A percentile compares a stretch with the other conserved stretches of the same genome.
Evolutionary conservation across 92 coral and sea anemone genomes (phyloP).

Genomic region (Heteractis magnifica): DNA sequence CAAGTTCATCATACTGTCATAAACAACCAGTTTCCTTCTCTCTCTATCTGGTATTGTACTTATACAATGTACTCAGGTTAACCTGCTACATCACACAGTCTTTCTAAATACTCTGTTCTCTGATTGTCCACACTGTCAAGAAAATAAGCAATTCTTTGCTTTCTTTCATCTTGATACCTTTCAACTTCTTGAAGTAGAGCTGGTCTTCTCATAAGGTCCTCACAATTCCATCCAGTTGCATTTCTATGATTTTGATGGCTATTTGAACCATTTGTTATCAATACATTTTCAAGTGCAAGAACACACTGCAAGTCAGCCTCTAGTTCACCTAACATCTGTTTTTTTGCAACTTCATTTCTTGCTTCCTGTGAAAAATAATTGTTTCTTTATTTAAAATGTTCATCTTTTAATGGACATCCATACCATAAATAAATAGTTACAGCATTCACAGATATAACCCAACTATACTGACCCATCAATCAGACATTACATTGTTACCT

Average conservation of each 20-base stretch:
- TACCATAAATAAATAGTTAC: no score
- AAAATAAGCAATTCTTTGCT: constrained; percentile 64
- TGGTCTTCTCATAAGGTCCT: constrained; percentile 61
- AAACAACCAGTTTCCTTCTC: no score
- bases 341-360: constrained; percentile 39
- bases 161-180: constrained; percentile 48
- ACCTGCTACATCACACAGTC: constrained; percentile 30
- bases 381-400: background rate
- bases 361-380: constrained; percentile 50
- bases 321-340: constrained; percentile 58
- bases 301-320: constrained; percentile 75
- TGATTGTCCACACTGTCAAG: constrained; percentile 59
- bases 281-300: constrained; percentile 22
- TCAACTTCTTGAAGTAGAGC: constrained; percentile 53
- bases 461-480: background rate
- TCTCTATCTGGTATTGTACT: background rate
- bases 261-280: constrained; percentile 46
- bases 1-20: no score
- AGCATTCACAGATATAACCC: background rate
- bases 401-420: background rate
- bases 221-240: background rate
- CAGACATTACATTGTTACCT: constrained; percentile 38
- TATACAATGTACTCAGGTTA: background rate
- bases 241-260: constrained; percentile 26
- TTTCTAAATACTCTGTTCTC: constrained; percentile 55